A percentile compares a stretch with the other conserved stretches of the same genome.
Conservation (phyloP, 2,888 invertebrate species). For the Dolomedes plantarius region DNA sequence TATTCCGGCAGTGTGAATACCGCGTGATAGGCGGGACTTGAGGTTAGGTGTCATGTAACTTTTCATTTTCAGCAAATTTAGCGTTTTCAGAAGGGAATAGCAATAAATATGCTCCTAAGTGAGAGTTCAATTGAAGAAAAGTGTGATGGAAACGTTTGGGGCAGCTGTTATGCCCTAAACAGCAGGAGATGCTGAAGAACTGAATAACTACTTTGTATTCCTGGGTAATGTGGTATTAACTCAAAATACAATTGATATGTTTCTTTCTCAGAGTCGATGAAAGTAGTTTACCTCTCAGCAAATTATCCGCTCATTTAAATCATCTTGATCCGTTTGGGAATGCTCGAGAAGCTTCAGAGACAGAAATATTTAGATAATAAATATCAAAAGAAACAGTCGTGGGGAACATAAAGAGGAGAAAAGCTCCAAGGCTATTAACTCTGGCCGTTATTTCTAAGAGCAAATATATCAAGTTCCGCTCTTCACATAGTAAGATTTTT, state of each 20-base stretch:
- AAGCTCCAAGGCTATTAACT: too few species aligned
- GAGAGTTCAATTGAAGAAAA: slow-evolving; percentile 10
- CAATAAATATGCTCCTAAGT: neutral
- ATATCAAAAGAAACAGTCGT: too few species aligned
- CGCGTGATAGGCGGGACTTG: neutral
- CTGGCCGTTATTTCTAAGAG: too few species aligned
- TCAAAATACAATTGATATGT: neutral
- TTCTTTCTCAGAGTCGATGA: neutral
- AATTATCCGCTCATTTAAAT: neutral
- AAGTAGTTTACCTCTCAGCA: neutral
- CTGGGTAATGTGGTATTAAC: neutral
- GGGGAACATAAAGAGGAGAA: too few species aligned
- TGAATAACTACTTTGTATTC: slow-evolving; percentile 14
- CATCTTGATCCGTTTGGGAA: slow-evolving; percentile 1
- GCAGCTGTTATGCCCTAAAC: neutral
- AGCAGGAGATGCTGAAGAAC: neutral
- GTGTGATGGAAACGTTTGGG: neutral
- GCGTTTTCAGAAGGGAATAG: neutral
- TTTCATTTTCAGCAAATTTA: neutral
- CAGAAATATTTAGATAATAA: neutral
- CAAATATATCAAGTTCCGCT: too few species aligned
- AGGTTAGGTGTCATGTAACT: neutral
- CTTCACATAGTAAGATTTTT: too few species aligned
- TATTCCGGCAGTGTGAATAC: slow-evolving; percentile 6
- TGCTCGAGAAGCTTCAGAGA: neutral